Conservation (phyloP, 1,140 invertebrate species). For the Pogonus chalceus region DNA sequence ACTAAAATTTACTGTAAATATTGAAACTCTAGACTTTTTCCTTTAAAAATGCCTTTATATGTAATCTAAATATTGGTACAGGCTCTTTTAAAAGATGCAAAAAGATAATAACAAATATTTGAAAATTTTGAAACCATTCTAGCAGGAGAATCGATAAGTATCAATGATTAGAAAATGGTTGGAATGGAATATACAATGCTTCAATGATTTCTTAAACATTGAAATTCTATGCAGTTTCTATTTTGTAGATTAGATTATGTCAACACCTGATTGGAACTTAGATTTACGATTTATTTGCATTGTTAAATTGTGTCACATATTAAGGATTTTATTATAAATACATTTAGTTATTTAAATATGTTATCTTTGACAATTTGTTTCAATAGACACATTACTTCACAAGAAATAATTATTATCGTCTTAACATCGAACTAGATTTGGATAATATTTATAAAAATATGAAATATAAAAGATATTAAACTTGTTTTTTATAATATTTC, state of each 20-base stretch:
- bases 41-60: background rate
- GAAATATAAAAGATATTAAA: too few relatives aligned
- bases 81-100: background rate
- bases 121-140: background rate
- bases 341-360: too few relatives aligned
- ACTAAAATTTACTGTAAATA: conserved; percentile 5
- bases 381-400: too few relatives aligned
- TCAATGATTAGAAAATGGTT: background rate
- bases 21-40: conserved; percentile 7
- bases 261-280: conserved; percentile 4
- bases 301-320: too few relatives aligned
- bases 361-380: too few relatives aligned
- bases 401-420: too few relatives aligned
- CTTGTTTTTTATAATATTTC: too few relatives aligned
- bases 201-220: background rate
- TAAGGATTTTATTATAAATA: too few relatives aligned
- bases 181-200: background rate
- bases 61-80: conserved; percentile 4
- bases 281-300: too few relatives aligned
- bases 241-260: conserved; percentile 1
- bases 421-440: too few relatives aligned
- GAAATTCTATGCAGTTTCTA: background rate
- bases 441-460: too few relatives aligned
- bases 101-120: conserved; percentile 4
- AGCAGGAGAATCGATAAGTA: background rate